A percentile compares a stretch with the other conserved stretches of the same genome.
Conservation (phyloP, 2,888 invertebrate species). For the Nasonovia ribisnigri region DNA sequence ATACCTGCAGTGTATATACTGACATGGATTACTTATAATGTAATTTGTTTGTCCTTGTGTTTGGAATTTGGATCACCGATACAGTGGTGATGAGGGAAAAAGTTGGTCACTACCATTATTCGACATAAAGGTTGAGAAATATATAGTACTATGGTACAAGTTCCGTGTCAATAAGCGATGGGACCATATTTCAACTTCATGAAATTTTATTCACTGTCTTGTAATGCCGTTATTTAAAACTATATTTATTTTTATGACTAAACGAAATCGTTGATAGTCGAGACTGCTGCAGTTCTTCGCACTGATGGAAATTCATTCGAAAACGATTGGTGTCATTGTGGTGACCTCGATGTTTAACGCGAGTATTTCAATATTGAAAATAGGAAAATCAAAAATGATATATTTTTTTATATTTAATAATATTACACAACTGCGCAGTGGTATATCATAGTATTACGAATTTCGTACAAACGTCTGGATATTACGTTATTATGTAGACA, state of each 20-base stretch:
- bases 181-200: background rate
- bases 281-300: background rate
- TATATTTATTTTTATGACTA: background rate
- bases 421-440: background rate
- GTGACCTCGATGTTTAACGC: background rate
- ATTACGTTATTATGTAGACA: background rate
- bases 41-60: background rate
- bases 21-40: too few species aligned
- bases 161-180: background rate
- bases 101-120: background rate
- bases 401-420: background rate
- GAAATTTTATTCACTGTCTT: background rate
- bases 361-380: background rate
- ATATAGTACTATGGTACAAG: background rate
- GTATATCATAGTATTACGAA: background rate
- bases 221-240: background rate
- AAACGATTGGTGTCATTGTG: background rate
- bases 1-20: too few species aligned
- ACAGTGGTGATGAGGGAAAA: background rate
- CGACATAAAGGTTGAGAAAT: background rate
- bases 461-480: background rate
- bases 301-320: background rate
- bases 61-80: background rate
- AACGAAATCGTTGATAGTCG: background rate
- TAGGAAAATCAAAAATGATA: background rate